Evolutionary conservation across 2,113 vertebrate species (phyloP).

Genomic region (Xerus inauris): DNA sequence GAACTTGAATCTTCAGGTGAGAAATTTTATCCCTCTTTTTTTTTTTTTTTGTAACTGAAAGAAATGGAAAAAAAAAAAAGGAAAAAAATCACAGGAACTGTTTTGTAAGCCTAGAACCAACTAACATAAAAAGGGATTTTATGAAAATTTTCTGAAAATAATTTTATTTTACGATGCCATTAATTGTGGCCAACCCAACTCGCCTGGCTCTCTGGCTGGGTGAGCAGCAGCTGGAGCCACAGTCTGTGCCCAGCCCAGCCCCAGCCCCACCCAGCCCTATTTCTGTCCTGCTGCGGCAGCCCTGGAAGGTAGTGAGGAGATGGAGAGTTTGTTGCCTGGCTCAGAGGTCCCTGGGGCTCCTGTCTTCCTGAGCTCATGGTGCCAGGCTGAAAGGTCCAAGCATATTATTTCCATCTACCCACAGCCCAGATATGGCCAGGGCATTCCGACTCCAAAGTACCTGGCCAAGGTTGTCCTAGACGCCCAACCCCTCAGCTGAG

Average conservation of each 20-base stretch:
- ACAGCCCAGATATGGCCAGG: not conserved
- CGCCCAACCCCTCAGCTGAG: not conserved
- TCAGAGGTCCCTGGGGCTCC: not conserved
- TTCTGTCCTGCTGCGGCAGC: not conserved
- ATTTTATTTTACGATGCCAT: conserved; percentile 52
- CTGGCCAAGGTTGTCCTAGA: not conserved
- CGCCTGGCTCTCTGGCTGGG: not conserved
- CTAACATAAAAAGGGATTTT: conserved; percentile 46
- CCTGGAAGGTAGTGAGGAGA: not conserved
- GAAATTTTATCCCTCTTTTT: conserved; percentile 12
- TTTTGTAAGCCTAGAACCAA: conserved; percentile 42
- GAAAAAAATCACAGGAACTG: not conserved
- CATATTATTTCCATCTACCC: not conserved
- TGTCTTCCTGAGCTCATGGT: not conserved
- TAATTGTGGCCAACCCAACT: not conserved
- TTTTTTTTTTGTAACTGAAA: not conserved
- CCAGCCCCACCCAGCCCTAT: not conserved
- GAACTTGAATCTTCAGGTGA: conserved; percentile 39
- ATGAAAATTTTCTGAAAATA: conserved; percentile 68
- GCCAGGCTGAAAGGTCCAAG: not conserved
- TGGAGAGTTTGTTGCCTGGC: not conserved
- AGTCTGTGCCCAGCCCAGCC: not conserved
- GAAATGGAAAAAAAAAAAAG: not conserved
- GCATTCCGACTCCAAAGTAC: not conserved
- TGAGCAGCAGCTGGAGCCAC: not conserved